Base-by-base conservation (phyloP, 1,140 invertebrate species). In the Paraescarpia echinospica region DNA sequence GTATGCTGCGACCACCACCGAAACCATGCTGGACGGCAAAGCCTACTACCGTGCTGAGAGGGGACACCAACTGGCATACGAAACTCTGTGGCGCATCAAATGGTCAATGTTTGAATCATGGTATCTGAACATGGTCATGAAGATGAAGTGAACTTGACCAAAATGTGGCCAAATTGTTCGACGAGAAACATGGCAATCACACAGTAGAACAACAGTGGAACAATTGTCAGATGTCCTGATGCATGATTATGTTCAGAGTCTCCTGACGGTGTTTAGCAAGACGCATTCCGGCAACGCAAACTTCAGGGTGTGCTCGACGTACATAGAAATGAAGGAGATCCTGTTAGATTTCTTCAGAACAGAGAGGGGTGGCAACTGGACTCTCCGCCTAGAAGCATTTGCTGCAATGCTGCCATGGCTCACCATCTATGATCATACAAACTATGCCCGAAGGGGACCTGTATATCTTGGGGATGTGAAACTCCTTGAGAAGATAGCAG, bases 11-110 rank as follows among this genome's bases (percentile, higher is more conserved):
- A 93, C 92, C 89, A 92, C 90, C 33, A 88, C 35, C n/a, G 51
- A 18, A 34, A 91, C 31, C 33, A 89, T 93, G 35, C 34, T 93
- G 33, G 92, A 93, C 51, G 93, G 93, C 0, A 93, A 93, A 34
- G 92, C 92, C 18, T 92, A 93, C 35, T 91, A 93, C 77, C 92
- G 41, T 41, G 93, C 89, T 5, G 77, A 89, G 6, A 59, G 91
- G 27, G 92, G 33, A 33, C 89, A 92, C 77, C 35, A 92, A 77
- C 92, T 90, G 0, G 12, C 1, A 89, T 89, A 89, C 48, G 1
- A 89, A 0, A 31, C 89, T 89, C 89, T 89, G n/a, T 89, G 89
- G 89, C 1, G 34, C 89, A 33, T 89, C 89, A 89, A 33, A 34
- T 27, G 31, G 89, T 12, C 89, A 89, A 33, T 34, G n/a, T 89